Conservation (phyloP, 2,797 vertebrate species). For the Rousettus madagascariensis region DNA sequence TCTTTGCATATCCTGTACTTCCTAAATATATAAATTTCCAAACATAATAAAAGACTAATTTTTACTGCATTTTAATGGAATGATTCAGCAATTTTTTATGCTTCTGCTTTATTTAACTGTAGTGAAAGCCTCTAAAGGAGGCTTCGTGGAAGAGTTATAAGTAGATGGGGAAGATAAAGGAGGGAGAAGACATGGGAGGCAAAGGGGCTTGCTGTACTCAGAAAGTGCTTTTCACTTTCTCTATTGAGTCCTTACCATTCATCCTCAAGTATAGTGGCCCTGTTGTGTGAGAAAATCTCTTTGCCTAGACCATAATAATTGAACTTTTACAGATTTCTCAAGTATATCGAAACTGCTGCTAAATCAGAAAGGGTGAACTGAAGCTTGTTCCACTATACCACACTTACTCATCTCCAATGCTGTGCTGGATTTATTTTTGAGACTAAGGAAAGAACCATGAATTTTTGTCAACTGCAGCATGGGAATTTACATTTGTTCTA, state of each 20-base stretch:
- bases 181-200: not conserved
- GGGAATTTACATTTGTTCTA: slow-evolving; percentile 85
- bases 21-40: slow-evolving; percentile 77
- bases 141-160: slow-evolving; percentile 53
- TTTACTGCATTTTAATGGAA: slow-evolving; percentile 76
- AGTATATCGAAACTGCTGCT: slow-evolving; percentile 76
- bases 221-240: slow-evolving; percentile 74
- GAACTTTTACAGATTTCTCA: slow-evolving; percentile 80
- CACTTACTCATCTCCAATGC: slow-evolving; percentile 79
- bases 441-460: slow-evolving; percentile 77
- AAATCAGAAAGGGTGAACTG: slow-evolving; percentile 78
- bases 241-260: slow-evolving; percentile 72
- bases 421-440: slow-evolving; percentile 82
- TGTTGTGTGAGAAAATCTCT: slow-evolving; percentile 79
- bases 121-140: slow-evolving; percentile 59
- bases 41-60: slow-evolving; percentile 72
- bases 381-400: slow-evolving; percentile 64
- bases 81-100: slow-evolving; percentile 65
- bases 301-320: slow-evolving; percentile 78
- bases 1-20: slow-evolving; percentile 55
- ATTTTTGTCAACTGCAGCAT: slow-evolving; percentile 80
- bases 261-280: slow-evolving; percentile 69
- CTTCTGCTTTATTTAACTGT: slow-evolving; percentile 71
- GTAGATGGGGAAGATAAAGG: not conserved
- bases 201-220: slow-evolving; percentile 3